A percentile compares a stretch with the other conserved stretches of the same genome.
Evolutionary conservation across 2,113 vertebrate species (phyloP).

Genomic region (Sakesphorus luctuosus): DNA sequence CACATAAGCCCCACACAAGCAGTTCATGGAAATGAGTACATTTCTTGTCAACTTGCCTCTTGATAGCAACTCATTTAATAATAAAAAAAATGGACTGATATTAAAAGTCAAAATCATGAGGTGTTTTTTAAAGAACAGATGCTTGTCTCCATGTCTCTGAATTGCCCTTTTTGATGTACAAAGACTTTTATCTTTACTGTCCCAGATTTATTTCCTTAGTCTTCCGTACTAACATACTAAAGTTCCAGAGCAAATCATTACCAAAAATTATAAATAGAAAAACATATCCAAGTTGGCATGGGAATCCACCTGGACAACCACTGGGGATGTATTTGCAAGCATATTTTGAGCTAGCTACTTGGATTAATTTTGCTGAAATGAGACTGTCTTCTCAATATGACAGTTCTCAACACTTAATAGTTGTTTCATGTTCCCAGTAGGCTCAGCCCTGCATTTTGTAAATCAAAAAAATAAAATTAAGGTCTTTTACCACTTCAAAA

Average conservation of each 20-base stretch:
- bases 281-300: background rate
- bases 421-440: constrained; percentile 33
- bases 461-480: constrained; percentile 63
- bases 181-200: background rate
- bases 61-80: background rate
- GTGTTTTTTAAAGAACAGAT: background rate
- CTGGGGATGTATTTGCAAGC: background rate
- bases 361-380: constrained; percentile 40
- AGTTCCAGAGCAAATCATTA: background rate
- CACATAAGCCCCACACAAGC: background rate
- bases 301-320: background rate
- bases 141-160: background rate
- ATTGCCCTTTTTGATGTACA: background rate
- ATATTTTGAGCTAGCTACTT: constrained; percentile 32
- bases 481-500: constrained; percentile 45
- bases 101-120: background rate
- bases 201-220: background rate
- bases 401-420: constrained; percentile 30
- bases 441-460: constrained; percentile 32
- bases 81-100: background rate
- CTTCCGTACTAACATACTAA: background rate
- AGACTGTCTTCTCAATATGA: constrained; percentile 6
- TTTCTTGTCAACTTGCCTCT: constrained; percentile 11
- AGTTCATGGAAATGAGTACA: background rate
- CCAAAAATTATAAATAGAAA: background rate